A percentile compares a stretch with the other conserved stretches of the same genome.
These are phyloP conservation scores for Eubasilissa regina DNA, from an alignment of 1,140 invertebrate species.

Conservation along the genomic window DNA sequence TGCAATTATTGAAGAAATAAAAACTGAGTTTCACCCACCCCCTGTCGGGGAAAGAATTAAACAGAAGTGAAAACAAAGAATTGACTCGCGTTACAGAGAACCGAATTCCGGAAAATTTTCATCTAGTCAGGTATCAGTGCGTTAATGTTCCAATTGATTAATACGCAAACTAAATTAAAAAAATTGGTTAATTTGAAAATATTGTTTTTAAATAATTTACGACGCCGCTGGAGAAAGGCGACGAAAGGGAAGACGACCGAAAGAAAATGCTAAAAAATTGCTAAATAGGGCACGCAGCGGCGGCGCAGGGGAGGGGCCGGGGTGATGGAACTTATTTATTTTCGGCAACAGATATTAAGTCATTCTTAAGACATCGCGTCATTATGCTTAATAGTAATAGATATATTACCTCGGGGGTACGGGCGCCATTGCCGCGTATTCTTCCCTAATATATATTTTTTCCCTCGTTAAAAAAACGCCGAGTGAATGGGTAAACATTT, in stretches of 20 bases:
- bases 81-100: too few species aligned
- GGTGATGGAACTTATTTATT: constrained; percentile 60
- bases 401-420: constrained; percentile 57
- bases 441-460: constrained; percentile 57
- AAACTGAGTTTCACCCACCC: too few species aligned
- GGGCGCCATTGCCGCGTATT: constrained; percentile 5
- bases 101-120: too few species aligned
- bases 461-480: constrained; percentile 59
- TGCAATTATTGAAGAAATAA: too few species aligned
- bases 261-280: constrained; percentile 61
- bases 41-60: too few species aligned
- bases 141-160: neutral
- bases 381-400: constrained; percentile 61
- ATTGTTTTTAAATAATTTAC: neutral
- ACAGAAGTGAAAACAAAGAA: too few species aligned
- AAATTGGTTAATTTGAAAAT: neutral
- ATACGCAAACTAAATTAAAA: too few species aligned
- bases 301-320: constrained; percentile 37
- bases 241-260: constrained; percentile 58
- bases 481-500: constrained; percentile 59
- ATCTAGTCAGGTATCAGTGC: too few species aligned
- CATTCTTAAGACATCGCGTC: constrained; percentile 60
- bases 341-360: constrained; percentile 61
- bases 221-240: constrained; percentile 50
- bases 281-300: constrained; percentile 55